Base-by-base conservation (phyloP, 1,140 invertebrate species). In the Brachionus sp. region DNA sequence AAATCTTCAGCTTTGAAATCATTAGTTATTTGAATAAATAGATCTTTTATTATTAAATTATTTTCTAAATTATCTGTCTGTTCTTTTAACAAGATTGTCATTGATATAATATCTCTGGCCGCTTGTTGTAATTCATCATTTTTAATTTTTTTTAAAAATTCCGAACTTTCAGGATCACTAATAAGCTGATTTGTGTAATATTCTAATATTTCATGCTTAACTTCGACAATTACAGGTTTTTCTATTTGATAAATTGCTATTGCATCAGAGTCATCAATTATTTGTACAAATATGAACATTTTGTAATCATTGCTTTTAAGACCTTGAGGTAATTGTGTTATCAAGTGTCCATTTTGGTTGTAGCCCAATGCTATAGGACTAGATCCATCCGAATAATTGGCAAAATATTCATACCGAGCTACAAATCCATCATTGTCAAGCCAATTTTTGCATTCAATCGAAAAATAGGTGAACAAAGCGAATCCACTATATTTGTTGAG, bases 251-350 rank as follows among this genome's bases (percentile, higher is more conserved):
- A 80, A 10, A 80, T 66, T 39, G 77, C 29, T 25, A 62, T 39
- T 1, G 33, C 77, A 42, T 80, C 62, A 0, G 77, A 80, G n/a
- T 80, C 77, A 44, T 80, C 77, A 19, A 80, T 62, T 64, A 80
- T 25, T 39, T 80, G 50, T 13, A 80, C 62, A 42, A 80, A 80
- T 10, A 80, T 12, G 25, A 4, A 37, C 19, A 80, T n/a, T 13
- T 39, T 80, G 39, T 80, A 57, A 3, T n/a, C 35, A 29, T 80
- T 23, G 12, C 57, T 25, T 7, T 80, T 33, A 37, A 44, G 50
- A 23, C 77, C 77, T 50, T 80, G 46, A 3, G 50, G 77, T 23
- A 80, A 19, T 10, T 80, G 29, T 2, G 39, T 62, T 2, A 35
- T 33, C 44, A 78, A 19, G 3, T 3, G 23, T 57, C 77, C 77